Conservation (phyloP, 2,113 vertebrate species). For the Nothocercus julius region DNA sequence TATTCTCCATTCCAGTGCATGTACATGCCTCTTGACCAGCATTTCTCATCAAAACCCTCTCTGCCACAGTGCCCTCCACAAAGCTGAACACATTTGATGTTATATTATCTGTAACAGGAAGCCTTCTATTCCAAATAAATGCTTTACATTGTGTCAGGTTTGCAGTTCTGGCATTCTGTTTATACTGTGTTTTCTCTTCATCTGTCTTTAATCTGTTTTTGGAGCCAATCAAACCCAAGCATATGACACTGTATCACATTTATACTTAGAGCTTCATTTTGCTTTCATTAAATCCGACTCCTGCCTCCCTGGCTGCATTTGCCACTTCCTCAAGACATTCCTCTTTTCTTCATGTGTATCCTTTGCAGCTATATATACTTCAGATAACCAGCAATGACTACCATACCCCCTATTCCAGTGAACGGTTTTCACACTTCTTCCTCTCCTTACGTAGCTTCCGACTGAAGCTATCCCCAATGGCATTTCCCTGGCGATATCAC, state of each 20-base stretch:
- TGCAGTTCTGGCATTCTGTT: not conserved
- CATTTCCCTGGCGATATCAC: not conserved
- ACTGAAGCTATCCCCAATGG: not conserved
- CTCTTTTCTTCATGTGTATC: not conserved
- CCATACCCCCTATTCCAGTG: not conserved
- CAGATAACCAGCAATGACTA: not conserved
- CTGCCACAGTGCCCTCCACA: not conserved
- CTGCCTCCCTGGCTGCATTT: not conserved
- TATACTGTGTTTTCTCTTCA: not conserved
- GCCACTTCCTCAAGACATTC: not conserved
- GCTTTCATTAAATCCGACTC: not conserved
- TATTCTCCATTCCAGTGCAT: not conserved
- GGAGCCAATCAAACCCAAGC: not conserved
- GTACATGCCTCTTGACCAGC: not conserved
- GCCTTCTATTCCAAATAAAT: not conserved
- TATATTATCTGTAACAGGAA: not conserved
- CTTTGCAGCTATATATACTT: not conserved
- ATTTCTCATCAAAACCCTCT: not conserved
- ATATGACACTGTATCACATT: not conserved
- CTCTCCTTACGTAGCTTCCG: not conserved
- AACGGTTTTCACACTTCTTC: not conserved
- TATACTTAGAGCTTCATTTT: not conserved
- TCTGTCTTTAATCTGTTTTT: not conserved
- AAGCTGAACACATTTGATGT: not conserved
- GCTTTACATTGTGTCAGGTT: not conserved